Conservation (phyloP, 2,113 vertebrate species). For the Pterophyllum scalare region DNA sequence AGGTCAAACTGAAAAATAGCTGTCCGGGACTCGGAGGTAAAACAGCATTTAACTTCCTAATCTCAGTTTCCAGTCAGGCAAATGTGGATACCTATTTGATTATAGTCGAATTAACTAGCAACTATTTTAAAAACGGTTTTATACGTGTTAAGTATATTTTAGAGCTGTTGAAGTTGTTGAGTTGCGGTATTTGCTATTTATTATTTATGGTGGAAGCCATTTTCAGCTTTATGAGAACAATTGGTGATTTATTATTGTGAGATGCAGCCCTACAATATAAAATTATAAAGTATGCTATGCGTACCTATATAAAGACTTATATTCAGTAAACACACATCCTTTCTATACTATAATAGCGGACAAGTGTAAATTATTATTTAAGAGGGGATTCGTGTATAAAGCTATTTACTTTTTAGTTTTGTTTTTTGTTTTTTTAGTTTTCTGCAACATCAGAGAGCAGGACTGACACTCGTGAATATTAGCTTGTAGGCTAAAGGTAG, state of each 20-base stretch:
- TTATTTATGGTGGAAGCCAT: background rate
- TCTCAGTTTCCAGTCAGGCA: background rate
- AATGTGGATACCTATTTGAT: background rate
- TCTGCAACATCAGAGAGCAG: conserved; percentile 39
- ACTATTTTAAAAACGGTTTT: background rate
- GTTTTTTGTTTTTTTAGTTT: background rate
- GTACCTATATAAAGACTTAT: background rate
- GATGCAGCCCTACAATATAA: background rate
- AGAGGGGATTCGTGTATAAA: background rate
- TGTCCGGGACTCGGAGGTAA: conserved; percentile 53
- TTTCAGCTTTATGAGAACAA: no score
- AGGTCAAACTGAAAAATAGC: conserved; percentile 34
- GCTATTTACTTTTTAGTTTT: background rate
- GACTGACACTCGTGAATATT: conserved; percentile 2
- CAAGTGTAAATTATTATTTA: background rate
- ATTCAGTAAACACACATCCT: background rate
- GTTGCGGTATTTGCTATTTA: background rate
- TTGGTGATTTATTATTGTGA: no score
- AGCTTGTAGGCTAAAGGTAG: background rate
- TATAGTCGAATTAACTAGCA: background rate
- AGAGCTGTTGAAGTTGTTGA: background rate
- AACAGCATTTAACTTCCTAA: conserved; percentile 35
- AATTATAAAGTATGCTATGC: no score
- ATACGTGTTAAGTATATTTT: background rate
- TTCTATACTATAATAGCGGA: background rate